Evolutionary conservation across 30 jellyfish, hydroid and myxozoan genomes (phyloP).

Genomic region (Rhopilema esculentum): DNA sequence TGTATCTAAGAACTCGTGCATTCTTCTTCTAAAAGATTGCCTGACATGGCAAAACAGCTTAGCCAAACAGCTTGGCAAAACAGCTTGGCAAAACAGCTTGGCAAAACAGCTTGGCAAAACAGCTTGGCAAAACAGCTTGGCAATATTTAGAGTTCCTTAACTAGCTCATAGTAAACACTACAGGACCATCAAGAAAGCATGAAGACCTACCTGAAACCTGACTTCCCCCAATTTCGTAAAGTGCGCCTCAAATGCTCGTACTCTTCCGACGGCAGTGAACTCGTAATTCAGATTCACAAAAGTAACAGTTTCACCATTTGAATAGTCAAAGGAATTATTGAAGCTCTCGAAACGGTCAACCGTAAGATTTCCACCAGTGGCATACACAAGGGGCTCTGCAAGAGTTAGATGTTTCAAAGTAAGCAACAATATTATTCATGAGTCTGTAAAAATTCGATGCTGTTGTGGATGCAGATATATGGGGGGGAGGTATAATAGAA

Average conservation of each 20-base stretch:
- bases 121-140: too few species aligned
- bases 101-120: too few species aligned
- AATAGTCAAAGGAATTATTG: constrained; percentile 23
- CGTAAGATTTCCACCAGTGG: constrained; percentile 76
- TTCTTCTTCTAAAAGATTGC: too few species aligned
- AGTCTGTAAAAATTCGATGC: neutral
- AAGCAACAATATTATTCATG: neutral
- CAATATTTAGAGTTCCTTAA: too few species aligned
- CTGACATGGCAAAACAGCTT: too few species aligned
- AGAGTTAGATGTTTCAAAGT: neutral
- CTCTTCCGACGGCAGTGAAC: constrained; percentile 59
- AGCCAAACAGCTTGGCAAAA: too few species aligned
- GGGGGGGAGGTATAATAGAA: too few species aligned
- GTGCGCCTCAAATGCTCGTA: constrained; percentile 83
- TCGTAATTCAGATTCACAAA: constrained; percentile 72
- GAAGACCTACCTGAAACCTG: constrained; percentile 53
- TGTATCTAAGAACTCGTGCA: too few species aligned
- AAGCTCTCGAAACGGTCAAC: constrained; percentile 73
- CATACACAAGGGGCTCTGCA: constrained; percentile 65
- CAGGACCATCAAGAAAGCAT: too few species aligned
- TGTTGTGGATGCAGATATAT: too few species aligned
- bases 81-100: too few species aligned
- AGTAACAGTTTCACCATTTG: constrained; percentile 8
- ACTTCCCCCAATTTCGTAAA: constrained; percentile 41
- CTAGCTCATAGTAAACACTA: too few species aligned